Evolutionary conservation across 2,113 vertebrate genomes (phyloP).

Genomic region (Lanius collurio): DNA sequence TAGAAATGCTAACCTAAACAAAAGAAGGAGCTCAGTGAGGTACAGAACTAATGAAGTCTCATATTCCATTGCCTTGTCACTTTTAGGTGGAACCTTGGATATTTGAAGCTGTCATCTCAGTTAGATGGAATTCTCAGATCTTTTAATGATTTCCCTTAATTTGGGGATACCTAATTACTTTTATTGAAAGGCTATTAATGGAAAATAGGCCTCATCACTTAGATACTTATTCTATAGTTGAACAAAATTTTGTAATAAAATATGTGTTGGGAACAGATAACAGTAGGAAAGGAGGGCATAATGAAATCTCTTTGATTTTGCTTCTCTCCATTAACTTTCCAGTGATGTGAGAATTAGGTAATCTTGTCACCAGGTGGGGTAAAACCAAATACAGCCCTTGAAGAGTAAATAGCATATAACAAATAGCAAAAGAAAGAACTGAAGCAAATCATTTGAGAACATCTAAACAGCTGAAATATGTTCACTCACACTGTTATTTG

Average conservation of each 20-base stretch:
- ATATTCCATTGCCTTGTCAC: neutral
- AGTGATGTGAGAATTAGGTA: neutral
- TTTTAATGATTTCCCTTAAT: neutral
- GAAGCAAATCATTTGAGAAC: slow-evolving; percentile 41
- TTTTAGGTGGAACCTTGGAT: neutral
- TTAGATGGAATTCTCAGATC: neutral
- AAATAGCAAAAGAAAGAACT: slow-evolving; percentile 39
- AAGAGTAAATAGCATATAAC: slow-evolving; percentile 11
- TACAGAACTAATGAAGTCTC: neutral
- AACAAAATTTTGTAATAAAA: neutral
- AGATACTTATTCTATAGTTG: neutral
- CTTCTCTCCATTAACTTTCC: neutral
- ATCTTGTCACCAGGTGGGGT: neutral
- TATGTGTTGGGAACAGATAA: neutral
- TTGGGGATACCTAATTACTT: neutral
- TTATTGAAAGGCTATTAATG: neutral
- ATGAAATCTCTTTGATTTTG: neutral
- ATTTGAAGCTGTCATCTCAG: neutral
- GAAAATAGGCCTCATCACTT: neutral
- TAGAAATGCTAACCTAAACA: neutral
- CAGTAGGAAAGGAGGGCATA: neutral
- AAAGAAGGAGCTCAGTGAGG: neutral
- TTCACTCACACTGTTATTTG: slow-evolving; percentile 47
- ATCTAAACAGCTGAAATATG: slow-evolving; percentile 59
- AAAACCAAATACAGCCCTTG: neutral